These are phyloP conservation scores for Cheilosia soror DNA, from an alignment of 2,888 invertebrate species.

Conservation along the genomic window DNA sequence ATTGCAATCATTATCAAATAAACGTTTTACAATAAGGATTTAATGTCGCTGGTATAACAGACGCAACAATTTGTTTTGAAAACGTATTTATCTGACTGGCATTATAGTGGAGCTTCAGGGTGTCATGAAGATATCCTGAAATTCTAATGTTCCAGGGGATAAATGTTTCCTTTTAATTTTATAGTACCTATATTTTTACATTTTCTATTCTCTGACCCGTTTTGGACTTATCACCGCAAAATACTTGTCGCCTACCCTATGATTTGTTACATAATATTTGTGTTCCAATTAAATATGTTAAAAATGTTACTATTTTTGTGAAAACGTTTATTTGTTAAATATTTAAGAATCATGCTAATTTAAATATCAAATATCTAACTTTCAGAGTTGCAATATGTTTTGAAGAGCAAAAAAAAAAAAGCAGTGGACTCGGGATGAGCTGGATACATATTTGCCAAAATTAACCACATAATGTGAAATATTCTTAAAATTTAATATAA, in stretches of 20 bases:
- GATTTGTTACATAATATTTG: neutral
- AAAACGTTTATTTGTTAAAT: neutral
- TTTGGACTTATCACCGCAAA: too few species aligned
- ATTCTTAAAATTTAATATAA: neutral
- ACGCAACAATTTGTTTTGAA: too few species aligned
- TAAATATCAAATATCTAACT: constrained; percentile 1
- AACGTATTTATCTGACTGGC: too few species aligned
- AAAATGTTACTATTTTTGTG: neutral
- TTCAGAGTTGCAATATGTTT: neutral
- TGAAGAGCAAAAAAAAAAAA: neutral
- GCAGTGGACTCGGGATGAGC: neutral
- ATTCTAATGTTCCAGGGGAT: too few species aligned
- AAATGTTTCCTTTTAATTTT: too few species aligned
- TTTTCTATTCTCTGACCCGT: too few species aligned
- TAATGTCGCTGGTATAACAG: too few species aligned
- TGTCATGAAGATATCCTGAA: too few species aligned
- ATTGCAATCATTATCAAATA: neutral
- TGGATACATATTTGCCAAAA: neutral
- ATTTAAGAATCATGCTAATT: neutral
- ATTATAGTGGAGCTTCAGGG: too few species aligned
- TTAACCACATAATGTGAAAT: neutral
- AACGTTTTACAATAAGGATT: too few species aligned
- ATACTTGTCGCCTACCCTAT: too few species aligned
- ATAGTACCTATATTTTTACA: too few species aligned
- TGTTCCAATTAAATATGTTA: neutral